phyloP scores from a whole-genome alignment of 2,797 vertebrate species.

The Pangasius sanitwongsei region DNA sequence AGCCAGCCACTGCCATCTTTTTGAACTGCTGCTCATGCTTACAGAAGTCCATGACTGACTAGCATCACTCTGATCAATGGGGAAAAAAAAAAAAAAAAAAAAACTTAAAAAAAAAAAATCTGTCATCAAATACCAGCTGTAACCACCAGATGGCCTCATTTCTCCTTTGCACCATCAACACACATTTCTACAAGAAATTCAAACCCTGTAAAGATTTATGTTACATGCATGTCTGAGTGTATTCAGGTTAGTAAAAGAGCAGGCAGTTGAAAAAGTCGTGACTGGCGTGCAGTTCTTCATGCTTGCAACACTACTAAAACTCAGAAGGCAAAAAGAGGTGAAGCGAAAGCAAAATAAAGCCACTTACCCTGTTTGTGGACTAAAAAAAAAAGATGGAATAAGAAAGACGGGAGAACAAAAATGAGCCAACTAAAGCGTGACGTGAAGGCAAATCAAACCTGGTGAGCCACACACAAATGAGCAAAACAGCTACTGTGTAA shows the following conservation, averaged over 20 bases:
- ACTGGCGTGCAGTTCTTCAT: conserved; percentile 29
- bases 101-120: no score
- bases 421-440: conserved; percentile 59
- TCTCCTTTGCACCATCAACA: not conserved
- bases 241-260: conserved; percentile 70
- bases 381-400: conserved; percentile 72
- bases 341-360: conserved; percentile 67
- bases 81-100: not conserved
- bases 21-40: not conserved
- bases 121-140: not conserved
- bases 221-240: conserved; percentile 43
- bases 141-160: conserved; percentile 14
- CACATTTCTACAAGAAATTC: not conserved
- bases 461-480: conserved; percentile 2
- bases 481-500: not conserved
- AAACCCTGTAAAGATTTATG: no score
- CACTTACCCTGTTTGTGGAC: conserved; percentile 89
- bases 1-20: not conserved
- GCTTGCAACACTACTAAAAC: conserved; percentile 30
- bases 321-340: conserved; percentile 49
- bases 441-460: conserved; percentile 43
- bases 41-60: not conserved
- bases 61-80: not conserved
- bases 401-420: conserved; percentile 59
- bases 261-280: conserved; percentile 56